Conservation (phyloP, 2,113 vertebrate species). For the Crotalus helleri region DNA sequence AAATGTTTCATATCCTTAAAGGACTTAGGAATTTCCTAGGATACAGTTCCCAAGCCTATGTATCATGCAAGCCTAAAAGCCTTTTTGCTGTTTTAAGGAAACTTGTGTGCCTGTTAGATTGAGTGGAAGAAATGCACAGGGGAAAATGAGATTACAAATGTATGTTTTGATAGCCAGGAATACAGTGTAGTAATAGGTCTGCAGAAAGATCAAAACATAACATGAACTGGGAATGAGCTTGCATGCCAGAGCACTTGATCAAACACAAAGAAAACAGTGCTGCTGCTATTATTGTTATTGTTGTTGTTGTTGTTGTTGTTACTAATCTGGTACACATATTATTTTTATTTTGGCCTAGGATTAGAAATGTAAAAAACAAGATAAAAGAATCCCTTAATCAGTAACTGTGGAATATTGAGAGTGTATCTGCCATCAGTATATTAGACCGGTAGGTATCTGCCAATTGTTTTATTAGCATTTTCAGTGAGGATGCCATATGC, state of each 20-base stretch:
- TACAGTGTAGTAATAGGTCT: conserved; percentile 82
- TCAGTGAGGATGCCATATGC: not conserved
- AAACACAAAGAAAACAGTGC: conserved; percentile 34
- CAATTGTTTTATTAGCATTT: not conserved
- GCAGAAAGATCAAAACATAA: conserved; percentile 93
- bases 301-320: conserved; percentile 1
- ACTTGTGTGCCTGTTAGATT: conserved; percentile 71
- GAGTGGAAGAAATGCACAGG: conserved; percentile 70
- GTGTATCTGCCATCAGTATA: not conserved
- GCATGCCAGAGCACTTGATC: conserved; percentile 53
- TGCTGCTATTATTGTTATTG: not conserved
- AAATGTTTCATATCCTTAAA: conserved; percentile 55
- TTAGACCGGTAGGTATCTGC: not conserved
- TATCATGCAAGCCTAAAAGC: conserved; percentile 67
- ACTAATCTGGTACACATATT: not conserved
- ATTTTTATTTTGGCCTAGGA: not conserved
- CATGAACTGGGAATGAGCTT: conserved; percentile 75
- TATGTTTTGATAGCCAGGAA: conserved; percentile 84
- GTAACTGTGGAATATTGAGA: conserved; percentile 18
- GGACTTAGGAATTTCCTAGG: conserved; percentile 73
- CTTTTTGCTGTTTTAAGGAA: conserved; percentile 62
- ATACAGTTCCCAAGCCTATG: conserved; percentile 70
- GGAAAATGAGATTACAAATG: conserved; percentile 88
- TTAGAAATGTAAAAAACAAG: not conserved
- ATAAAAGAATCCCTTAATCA: conserved; percentile 8